These are phyloP conservation scores for Palythoa grandis DNA, from an alignment of 92 coral and sea anemone genomes.

Conservation along the genomic window DNA sequence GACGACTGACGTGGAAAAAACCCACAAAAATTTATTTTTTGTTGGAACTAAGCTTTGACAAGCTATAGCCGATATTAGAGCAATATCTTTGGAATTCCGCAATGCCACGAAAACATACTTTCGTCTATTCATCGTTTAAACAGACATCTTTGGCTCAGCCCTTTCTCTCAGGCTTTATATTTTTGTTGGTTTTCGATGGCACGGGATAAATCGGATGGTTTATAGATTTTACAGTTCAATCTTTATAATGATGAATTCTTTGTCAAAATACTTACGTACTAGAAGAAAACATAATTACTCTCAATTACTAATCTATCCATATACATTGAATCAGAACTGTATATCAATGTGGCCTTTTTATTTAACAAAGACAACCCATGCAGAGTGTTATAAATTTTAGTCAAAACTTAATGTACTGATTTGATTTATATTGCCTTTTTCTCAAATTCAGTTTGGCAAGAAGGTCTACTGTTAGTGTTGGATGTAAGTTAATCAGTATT, in stretches of 20 bases:
- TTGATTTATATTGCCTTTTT: background rate
- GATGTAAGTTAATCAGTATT: background rate
- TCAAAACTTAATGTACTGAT: background rate
- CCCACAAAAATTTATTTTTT: background rate
- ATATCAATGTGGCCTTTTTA: background rate
- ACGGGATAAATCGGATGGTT: too few species aligned
- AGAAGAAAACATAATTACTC: too few species aligned
- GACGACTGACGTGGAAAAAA: constrained; percentile 6
- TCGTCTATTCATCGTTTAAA: too few species aligned
- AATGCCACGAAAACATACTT: background rate
- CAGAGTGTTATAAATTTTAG: background rate
- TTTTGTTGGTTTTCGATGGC: too few species aligned
- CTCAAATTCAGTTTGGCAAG: background rate
- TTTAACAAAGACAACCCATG: background rate
- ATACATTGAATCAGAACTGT: too few species aligned
- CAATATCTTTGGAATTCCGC: background rate
- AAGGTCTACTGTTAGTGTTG: background rate
- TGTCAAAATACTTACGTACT: too few species aligned
- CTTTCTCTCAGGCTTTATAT: too few species aligned
- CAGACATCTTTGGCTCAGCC: too few species aligned
- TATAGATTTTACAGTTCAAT: too few species aligned
- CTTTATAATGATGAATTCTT: too few species aligned
- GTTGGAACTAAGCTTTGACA: background rate
- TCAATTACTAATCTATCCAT: too few species aligned
- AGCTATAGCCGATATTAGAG: background rate